Evolutionary conservation across 1,140 invertebrate species (phyloP).

Genomic region (Chironomus tepperi): DNA sequence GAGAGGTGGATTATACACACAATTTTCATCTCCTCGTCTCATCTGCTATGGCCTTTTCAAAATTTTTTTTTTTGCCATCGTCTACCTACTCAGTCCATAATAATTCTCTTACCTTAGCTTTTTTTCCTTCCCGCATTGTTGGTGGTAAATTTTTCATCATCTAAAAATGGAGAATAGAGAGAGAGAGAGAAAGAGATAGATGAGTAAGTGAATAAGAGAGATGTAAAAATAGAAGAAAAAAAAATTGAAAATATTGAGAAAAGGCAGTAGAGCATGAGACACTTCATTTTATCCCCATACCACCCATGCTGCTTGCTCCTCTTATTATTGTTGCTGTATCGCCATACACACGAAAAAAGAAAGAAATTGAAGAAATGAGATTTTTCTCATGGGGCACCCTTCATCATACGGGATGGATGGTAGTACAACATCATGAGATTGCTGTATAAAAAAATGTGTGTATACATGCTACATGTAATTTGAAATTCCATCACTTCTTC

Average conservation of each 20-base stretch:
- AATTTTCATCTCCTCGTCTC: no score
- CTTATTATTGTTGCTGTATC: background rate
- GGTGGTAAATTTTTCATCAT: conserved; percentile 7
- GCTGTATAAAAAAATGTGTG: background rate
- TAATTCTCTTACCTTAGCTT: background rate
- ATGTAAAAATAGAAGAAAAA: background rate
- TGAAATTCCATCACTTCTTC: background rate
- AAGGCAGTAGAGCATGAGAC: background rate
- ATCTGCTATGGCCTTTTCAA: no score
- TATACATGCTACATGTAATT: background rate
- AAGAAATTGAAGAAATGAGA: background rate
- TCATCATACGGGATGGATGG: background rate
- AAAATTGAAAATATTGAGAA: conserved; percentile 9
- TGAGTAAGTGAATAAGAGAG: no score
- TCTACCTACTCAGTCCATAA: no score
- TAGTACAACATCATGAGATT: background rate
- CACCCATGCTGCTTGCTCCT: background rate
- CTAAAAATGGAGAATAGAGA: background rate
- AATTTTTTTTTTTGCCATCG: no score
- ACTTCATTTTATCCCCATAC: background rate
- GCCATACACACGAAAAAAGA: background rate
- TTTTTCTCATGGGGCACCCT: background rate
- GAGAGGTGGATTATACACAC: no score
- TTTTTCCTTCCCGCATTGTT: background rate
- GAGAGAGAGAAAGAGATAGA: background rate